phyloP scores from a whole-genome alignment of 2,888 invertebrate species.

The Cephus spinipes region DNA sequence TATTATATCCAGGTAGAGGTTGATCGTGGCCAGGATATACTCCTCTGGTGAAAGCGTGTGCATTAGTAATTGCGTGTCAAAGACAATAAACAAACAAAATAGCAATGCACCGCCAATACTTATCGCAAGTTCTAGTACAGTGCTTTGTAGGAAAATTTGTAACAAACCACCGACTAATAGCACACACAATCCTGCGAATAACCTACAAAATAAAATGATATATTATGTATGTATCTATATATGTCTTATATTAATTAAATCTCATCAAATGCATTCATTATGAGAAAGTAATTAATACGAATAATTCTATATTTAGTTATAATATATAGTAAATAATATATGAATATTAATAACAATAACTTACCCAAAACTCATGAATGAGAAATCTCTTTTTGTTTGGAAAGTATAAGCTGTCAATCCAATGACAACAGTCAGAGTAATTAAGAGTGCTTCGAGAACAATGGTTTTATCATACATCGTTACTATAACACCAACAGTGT shows the following conservation, averaged over 20 bases:
- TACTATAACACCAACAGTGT: constrained; percentile 82
- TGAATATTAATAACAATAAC: constrained; percentile 41
- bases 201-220: constrained; percentile 65
- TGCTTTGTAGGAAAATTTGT: constrained; percentile 81
- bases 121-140: constrained; percentile 77
- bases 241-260: background rate
- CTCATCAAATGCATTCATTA: background rate
- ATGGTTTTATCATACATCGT: constrained; percentile 81
- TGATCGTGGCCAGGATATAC: constrained; percentile 88
- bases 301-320: background rate
- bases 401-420: constrained; percentile 86
- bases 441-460: constrained; percentile 82
- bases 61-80: constrained; percentile 89
- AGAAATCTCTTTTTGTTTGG: constrained; percentile 88
- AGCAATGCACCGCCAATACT: constrained; percentile 80
- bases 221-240: background rate
- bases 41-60: constrained; percentile 85
- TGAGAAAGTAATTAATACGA: background rate
- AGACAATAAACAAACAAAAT: constrained; percentile 85
- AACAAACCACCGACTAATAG: constrained; percentile 80
- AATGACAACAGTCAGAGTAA: constrained; percentile 81
- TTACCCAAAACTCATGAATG: constrained; percentile 81
- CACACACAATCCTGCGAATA: constrained; percentile 76
- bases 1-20: constrained; percentile 88
- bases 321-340: background rate